Base-by-base conservation (phyloP, 2,888 invertebrate species). In the Nudaria mundana region DNA sequence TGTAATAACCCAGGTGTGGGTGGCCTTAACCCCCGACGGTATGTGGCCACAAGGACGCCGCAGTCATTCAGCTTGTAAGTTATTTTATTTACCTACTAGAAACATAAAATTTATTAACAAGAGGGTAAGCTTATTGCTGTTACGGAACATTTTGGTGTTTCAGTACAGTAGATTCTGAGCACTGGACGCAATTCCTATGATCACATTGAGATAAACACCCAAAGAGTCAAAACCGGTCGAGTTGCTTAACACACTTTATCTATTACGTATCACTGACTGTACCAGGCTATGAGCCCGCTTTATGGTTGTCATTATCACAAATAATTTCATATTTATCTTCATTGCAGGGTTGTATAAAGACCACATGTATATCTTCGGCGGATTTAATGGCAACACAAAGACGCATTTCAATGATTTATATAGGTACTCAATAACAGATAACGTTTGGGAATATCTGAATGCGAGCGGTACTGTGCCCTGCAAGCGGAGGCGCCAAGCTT, bases 11-110 rank as follows among this genome's bases (percentile, higher is more conserved):
- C 90, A 91, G 41, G 90, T 88, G 35, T 98, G 97, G 97, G 69
- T 88, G 74, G 48, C 92, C 91, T 20, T 82, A 67, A 49, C 92
- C 90, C 43, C 82, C 23, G 78, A 80, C 29, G 95, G 94, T 2
- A 84, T 89, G 33, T 90, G 91, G 71, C 97, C 97, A 2, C 87
- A 91, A 38, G 97, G 97, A 23, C 88, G 98, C 49, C 90, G 98
- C 31, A 97, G 97, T 76, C 97, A 98, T 86, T 97, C 97, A 48
- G 95, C 97, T 58, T 97, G 96, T 96, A 90, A 91, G 93, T 32
- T 38, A 11, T 25, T 25, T 11, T 1, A 4, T 20, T 20, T 20
- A 20, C n/a, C n/a, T n/a, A n/a, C n/a, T n/a, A n/a, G n/a, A n/a
- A n/a, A n/a, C n/a, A n/a, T n/a, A n/a, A n/a, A n/a, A n/a, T n/a